Percentiles rank a stretch among this genome's conserved stretches.
Conservation (phyloP, 2,113 vertebrate genomes). For the Phycodurus eques region DNA sequence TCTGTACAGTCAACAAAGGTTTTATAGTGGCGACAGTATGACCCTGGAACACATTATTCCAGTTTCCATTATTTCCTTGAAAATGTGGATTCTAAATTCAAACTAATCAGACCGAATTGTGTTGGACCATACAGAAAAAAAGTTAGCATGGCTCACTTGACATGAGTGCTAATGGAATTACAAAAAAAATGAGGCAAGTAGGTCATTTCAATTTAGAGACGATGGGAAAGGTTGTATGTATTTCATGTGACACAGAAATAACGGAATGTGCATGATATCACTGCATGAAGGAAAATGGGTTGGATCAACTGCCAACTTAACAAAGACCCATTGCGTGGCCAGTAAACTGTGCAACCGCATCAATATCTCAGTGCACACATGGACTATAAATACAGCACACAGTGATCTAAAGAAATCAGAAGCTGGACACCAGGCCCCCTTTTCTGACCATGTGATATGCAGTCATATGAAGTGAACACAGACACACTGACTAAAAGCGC, state of each 20-base stretch:
- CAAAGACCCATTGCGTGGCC: not conserved
- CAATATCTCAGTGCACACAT: constrained; percentile 12
- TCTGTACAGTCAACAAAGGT: no score
- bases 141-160: not conserved
- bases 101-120: no score
- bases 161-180: not conserved
- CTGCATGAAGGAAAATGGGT: not conserved
- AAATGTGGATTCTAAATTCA: no score
- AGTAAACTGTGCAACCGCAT: constrained; percentile 13
- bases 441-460: constrained; percentile 31
- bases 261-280: not conserved
- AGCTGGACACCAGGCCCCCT: constrained; percentile 1
- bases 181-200: not conserved
- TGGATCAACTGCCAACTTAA: not conserved
- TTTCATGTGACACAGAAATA: not conserved
- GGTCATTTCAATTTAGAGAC: no score
- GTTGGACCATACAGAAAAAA: not conserved
- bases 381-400: not conserved
- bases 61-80: no score
- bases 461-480: constrained; percentile 21
- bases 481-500: constrained; percentile 51
- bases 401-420: constrained; percentile 10
- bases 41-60: no score
- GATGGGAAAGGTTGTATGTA: not conserved
- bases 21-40: no score